Evolutionary conservation across 1,140 invertebrate species (phyloP).

Genomic region (Nomia melanderi): DNA sequence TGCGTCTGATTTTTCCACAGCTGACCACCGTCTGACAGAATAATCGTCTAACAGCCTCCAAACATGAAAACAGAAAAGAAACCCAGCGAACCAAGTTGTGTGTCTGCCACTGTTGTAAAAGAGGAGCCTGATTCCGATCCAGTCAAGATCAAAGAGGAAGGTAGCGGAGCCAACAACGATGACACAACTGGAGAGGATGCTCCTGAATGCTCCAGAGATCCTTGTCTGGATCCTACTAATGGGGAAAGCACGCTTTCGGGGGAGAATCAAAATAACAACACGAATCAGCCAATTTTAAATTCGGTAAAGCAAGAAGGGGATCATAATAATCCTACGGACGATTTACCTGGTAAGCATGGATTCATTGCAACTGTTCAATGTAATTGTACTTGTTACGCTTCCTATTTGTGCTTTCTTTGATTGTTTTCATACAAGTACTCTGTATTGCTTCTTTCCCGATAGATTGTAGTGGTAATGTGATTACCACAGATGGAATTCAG

Average conservation of each 20-base stretch:
- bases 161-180: conserved; percentile 66
- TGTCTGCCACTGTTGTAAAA: conserved; percentile 73
- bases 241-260: conserved; percentile 66
- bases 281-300: conserved; percentile 70
- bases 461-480: conserved; percentile 73
- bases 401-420: not conserved
- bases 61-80: conserved; percentile 81
- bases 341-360: conserved; percentile 55
- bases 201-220: conserved; percentile 71
- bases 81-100: conserved; percentile 76
- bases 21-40: conserved; percentile 60
- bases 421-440: not conserved
- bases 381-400: not conserved
- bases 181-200: conserved; percentile 73
- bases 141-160: conserved; percentile 78
- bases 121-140: conserved; percentile 75
- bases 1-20: conserved; percentile 50
- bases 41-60: conserved; percentile 39
- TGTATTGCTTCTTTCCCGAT: conserved; percentile 32
- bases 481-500: conserved; percentile 84
- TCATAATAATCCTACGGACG: conserved; percentile 65
- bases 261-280: conserved; percentile 69
- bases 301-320: conserved; percentile 77
- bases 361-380: not conserved
- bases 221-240: conserved; percentile 66